Evolutionary conservation across 2,113 vertebrate genomes (phyloP).

Genomic region (Sardina pilchardus): DNA sequence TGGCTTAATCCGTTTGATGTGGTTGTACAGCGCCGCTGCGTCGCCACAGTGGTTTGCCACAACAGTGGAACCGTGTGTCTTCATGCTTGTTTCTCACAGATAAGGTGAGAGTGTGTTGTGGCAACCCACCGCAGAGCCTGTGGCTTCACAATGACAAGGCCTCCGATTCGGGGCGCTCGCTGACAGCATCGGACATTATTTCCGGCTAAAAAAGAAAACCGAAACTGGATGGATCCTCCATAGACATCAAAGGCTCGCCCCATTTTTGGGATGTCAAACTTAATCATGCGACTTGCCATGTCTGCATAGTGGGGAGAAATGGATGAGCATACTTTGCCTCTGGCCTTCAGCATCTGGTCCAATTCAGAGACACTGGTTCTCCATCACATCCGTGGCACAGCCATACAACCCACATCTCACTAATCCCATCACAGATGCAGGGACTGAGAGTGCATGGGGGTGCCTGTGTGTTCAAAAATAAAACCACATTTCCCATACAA

Average conservation of each 20-base stretch:
- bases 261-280: neutral
- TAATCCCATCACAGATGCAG: constrained; percentile 22
- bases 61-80: neutral
- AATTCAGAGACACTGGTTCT: constrained; percentile 7
- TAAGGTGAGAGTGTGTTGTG: neutral
- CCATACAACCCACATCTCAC: neutral
- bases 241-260: neutral
- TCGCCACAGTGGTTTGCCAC: neutral
- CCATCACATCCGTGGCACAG: constrained; percentile 32
- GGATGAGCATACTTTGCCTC: neutral
- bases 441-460: constrained; percentile 42
- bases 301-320: neutral
- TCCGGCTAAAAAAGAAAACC: neutral
- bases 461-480: constrained; percentile 58
- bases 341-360: neutral
- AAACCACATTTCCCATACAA: constrained; percentile 64
- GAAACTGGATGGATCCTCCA: neutral
- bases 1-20: neutral
- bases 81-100: neutral
- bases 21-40: neutral
- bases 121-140: neutral
- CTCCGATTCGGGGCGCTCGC: neutral
- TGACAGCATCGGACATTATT: neutral
- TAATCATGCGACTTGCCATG: neutral
- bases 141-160: no score